Evolutionary conservation across 64 coral and sea anemone genomes (phyloP), one percentile per base, ranked within the genome.

Genomic region (Porites australiensis): DNA sequence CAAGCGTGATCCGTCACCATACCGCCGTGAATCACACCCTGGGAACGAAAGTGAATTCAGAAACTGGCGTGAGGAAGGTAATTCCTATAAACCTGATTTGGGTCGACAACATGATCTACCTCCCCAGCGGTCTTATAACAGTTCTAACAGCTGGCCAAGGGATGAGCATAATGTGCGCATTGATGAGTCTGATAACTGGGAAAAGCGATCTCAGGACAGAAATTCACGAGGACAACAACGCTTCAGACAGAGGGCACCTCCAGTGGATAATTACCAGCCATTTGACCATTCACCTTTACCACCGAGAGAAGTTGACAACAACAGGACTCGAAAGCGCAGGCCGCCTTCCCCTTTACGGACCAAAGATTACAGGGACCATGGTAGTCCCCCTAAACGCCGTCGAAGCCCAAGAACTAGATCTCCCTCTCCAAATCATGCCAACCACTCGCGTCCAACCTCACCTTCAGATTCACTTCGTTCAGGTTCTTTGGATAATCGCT

Each of bases 321-420:
- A 86, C 75, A 91, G 95, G 53, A 90, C 92, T 94, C 79, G 91
- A 73, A 98, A 98, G 69, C 82, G 88, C 54, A 94, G 93, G 53
- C 92, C 57, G 20, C 88, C 81, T 37, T 96, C 94, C 13, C 87
- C 93, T 57, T 19, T 89, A 73, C 48, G 85, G 74, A 87, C 54
- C 60, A 95, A 82, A 77, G 88, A 93, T 22, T 94, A 80, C 88
- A 89, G 63, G 71, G 85, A 94, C 14, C 83, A 88, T 47, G 88
- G 87, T 13, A 94, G 77, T 64, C 91, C 81, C 73, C 70, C 88
- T 15, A 98, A 98, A 87, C 92, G 82, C 23, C 93, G 88, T 46
- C 95, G 83, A 85, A 95, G 88, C 54, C 86, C 96, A 95, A 98
- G 96, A 92, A 98, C 93, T 86, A 92, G 89, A 84, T 98, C 96